Conservation (phyloP, 2,888 invertebrate species). For the Beris morrisii region DNA sequence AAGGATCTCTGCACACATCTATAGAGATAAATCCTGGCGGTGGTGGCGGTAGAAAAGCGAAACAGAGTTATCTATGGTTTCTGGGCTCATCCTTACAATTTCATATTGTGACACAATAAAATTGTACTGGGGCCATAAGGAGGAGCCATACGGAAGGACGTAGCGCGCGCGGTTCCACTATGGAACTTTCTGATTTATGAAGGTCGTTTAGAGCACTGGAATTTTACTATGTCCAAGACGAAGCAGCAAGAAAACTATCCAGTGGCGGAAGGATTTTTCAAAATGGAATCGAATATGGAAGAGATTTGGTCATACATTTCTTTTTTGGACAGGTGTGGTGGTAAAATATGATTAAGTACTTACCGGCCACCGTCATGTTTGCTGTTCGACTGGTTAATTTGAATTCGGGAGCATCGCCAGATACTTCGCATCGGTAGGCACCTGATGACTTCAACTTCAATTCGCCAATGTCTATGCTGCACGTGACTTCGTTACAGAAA, state of each 20-base stretch:
- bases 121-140: neutral
- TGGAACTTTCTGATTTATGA: conserved; percentile 20
- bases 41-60: neutral
- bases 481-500: conserved; percentile 51
- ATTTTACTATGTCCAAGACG: conserved; percentile 19
- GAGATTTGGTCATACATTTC: neutral
- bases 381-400: conserved; percentile 59
- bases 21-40: neutral
- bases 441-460: conserved; percentile 55
- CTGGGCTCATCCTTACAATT: conserved; percentile 9
- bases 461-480: conserved; percentile 50
- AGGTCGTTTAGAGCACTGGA: conserved; percentile 17
- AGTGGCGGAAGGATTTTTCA: conserved; percentile 21
- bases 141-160: neutral
- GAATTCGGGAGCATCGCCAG: conserved; percentile 63
- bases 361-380: conserved; percentile 64
- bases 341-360: conserved; percentile 44
- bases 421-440: conserved; percentile 64
- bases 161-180: conserved; percentile 1
- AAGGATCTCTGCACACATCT: no score
- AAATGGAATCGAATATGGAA: conserved; percentile 13
- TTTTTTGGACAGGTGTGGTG: neutral
- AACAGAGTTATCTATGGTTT: conserved; percentile 22
- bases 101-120: neutral
- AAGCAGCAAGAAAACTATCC: neutral